Base-by-base conservation (phyloP, 2,113 vertebrate genomes). In the Leucopternis melanops region DNA sequence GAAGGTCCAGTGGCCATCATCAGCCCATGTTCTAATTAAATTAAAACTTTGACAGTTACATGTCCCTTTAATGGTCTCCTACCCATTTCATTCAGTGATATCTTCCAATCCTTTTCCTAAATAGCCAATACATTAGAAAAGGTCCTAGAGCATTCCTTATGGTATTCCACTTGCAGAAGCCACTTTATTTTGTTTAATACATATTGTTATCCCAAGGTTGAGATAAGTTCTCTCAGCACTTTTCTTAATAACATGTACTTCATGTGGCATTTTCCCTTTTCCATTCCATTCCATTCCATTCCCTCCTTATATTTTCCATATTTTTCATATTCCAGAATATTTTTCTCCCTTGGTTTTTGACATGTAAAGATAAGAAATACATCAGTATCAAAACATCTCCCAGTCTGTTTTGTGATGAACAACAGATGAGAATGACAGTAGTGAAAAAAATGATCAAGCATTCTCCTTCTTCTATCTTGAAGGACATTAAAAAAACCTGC, bases 341-440 rank as follows among this genome's bases (percentile, higher is more conserved):
- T 93, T 86, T 92, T 58, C 50, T 94, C 23, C 50, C 27, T 92
- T 75, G 15, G 0, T 55, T 87, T 92, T 87, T 71, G 50, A 84
- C 5, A 11, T 57, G 16, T 47, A 49, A 90, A 80, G 50, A 83
- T 89, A 81, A 93, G 55, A 50, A n/a, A 47, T 73, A 38, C 82
- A 91, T 47, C 84, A 85, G 10, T 70, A 91, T 58, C 2, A 61
- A 93, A 83, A 86, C 91, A 61, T 59, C 18, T 26, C 40, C 29
- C 34, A 59, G 61, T 74, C 87, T 95, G 74, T 57, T 69, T 85
- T 95, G 47, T 88, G 92, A 95, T 88, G 91, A 96, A 63, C 58
- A 96, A 82, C 92, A 94, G 81, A 95, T 91, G 94, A 91, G 45
- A 84, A 90, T 67, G 70, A 69, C 58, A 94, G 36, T 36, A 89